phyloP scores from a whole-genome alignment of 1,140 invertebrate species.

The Papilio aristodemus region DNA sequence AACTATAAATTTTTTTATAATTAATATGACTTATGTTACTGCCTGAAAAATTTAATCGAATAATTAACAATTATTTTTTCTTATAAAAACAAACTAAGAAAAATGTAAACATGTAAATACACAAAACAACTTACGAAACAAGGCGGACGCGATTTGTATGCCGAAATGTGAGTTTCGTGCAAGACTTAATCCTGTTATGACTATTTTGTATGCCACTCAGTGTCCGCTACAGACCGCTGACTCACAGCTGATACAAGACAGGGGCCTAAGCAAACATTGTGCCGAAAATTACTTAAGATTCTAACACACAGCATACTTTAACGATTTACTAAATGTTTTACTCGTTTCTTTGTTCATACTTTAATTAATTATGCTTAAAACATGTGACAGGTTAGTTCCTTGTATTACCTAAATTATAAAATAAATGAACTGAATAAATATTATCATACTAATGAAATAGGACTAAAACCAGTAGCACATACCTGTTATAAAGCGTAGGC shows the following conservation, averaged over 20 bases:
- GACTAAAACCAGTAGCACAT: too few relatives aligned
- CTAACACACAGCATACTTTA: background rate
- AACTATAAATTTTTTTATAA: too few relatives aligned
- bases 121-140: background rate
- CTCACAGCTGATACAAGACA: background rate
- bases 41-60: too few relatives aligned
- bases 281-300: background rate
- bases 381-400: too few relatives aligned
- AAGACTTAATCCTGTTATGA: conserved; percentile 14
- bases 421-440: background rate
- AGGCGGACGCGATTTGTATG: conserved; percentile 8
- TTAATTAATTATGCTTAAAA: too few relatives aligned
- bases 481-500: conserved; percentile 35
- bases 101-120: background rate
- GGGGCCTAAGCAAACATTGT: background rate
- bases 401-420: too few relatives aligned
- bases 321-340: too few relatives aligned
- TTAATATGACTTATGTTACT: too few relatives aligned
- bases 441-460: background rate
- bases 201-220: conserved; percentile 7
- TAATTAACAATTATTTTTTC: too few relatives aligned
- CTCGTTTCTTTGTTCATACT: too few relatives aligned
- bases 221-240: background rate
- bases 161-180: background rate
- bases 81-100: background rate